A percentile compares a stretch with the other conserved stretches of the same genome.
Evolutionary conservation across 1,140 invertebrate genomes (phyloP).

Genomic region (Bactericera cockerelli): DNA sequence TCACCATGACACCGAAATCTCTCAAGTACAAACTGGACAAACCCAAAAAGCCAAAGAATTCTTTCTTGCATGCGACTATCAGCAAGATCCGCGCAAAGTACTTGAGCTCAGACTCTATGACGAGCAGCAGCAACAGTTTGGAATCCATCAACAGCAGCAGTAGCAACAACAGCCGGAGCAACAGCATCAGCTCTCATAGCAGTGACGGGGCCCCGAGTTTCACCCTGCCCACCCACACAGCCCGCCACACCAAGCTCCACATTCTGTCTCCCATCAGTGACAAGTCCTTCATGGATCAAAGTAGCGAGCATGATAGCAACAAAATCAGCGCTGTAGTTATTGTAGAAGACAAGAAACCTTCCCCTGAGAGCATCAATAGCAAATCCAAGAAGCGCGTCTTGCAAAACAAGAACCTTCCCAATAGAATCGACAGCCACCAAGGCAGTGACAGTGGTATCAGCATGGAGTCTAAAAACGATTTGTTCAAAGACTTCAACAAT

Average conservation of each 20-base stretch:
- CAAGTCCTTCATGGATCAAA: constrained; percentile 73
- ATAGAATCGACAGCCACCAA: constrained; percentile 28
- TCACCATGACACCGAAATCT: constrained; percentile 6
- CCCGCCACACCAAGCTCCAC: constrained; percentile 50
- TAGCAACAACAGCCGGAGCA: constrained; percentile 63
- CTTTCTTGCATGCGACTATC: background rate
- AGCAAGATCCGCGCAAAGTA: constrained; percentile 37
- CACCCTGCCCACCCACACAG: constrained; percentile 26
- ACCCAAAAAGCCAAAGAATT: constrained; percentile 3
- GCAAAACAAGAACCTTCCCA: constrained; percentile 51
- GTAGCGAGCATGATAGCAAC: constrained; percentile 37
- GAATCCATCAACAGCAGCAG: constrained; percentile 65
- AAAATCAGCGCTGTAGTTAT: constrained; percentile 31
- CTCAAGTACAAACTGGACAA: constrained; percentile 5
- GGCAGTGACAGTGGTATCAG: constrained; percentile 75
- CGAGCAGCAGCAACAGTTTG: constrained; percentile 68
- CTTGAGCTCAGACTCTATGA: constrained; percentile 71
- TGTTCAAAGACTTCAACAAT: background rate
- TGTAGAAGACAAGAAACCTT: background rate
- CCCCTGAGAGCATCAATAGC: background rate
- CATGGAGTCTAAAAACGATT: constrained; percentile 51
- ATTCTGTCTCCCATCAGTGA: constrained; percentile 78
- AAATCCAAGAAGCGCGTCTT: constrained; percentile 39
- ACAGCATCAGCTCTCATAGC: constrained; percentile 64
- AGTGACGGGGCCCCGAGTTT: constrained; percentile 41